Base-by-base conservation (phyloP, 2,888 invertebrate species). In the Nephrocerus scutellatus region DNA sequence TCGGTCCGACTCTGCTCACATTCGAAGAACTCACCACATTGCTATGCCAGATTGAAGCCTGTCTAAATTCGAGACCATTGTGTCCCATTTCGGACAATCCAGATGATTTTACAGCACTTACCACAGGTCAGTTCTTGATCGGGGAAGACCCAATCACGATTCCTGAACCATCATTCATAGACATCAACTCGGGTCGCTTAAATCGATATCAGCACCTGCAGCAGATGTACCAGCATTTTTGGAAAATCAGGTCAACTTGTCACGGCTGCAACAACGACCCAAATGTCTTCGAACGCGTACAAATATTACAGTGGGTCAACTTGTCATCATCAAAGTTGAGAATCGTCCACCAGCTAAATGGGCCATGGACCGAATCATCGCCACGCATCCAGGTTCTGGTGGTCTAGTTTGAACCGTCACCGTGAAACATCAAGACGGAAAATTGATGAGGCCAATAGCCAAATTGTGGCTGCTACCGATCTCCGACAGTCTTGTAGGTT, bases 181-280 rank as follows among this genome's bases (percentile, higher is more conserved):
- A n/a, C n/a, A n/a, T n/a, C n/a, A n/a, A n/a, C n/a, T n/a, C n/a
- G n/a, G n/a, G n/a, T n/a, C n/a, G n/a, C n/a, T n/a, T n/a, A n/a
- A n/a, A n/a, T n/a, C n/a, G n/a, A n/a, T 44, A 41, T 42, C 43
- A 44, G 36, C 7, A 6, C 6, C 34, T 47, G 12, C 38, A 43
- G 12, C 26, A 24, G 14, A 16, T 45, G 1, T 42, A 49, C 12
- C 39, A 49, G 23, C 36, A 41, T 15, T 46, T 46, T 23, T 47
- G 47, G 47, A 34, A 36, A 8, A 32, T 41, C 4, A 43, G 49
- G 40, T 22, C 23, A 6, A 44, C 25, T 8, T 47, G 3, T 34
- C 30, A 13, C 44, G 45, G 2, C 20, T 47, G 3, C 43, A 44
- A 6, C 22, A 41, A 2, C 39, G 43, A 7, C 30, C 33, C 8